phyloP scores from a whole-genome alignment of 2,113 vertebrate species.

The Rhea pennata region DNA sequence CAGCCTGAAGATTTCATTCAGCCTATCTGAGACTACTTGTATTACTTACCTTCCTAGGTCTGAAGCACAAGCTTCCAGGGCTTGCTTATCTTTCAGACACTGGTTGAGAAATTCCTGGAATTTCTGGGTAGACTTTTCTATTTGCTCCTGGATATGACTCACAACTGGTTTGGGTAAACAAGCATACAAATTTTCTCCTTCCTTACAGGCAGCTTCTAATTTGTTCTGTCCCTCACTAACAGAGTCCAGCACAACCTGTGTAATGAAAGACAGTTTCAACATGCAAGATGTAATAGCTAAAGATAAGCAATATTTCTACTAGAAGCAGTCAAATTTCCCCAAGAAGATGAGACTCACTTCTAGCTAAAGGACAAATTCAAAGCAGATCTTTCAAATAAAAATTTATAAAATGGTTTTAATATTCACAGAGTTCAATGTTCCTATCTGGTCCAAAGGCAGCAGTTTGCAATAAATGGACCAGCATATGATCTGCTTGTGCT shows the following conservation, averaged over 20 bases:
- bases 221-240: conserved; percentile 82
- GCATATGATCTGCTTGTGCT: not conserved
- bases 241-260: conserved; percentile 81
- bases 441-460: not conserved
- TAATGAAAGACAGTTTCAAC: not conserved
- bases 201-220: conserved; percentile 81
- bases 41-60: conserved; percentile 78
- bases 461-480: not conserved
- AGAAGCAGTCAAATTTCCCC: not conserved
- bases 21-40: not conserved
- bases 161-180: conserved; percentile 84
- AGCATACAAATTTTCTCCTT: conserved; percentile 85
- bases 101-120: conserved; percentile 84
- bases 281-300: not conserved
- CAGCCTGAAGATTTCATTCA: not conserved
- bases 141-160: conserved; percentile 84
- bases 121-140: conserved; percentile 84
- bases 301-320: not conserved
- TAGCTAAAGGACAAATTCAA: not conserved
- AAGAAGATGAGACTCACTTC: not conserved
- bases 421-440: not conserved
- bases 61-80: conserved; percentile 84
- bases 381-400: not conserved
- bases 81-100: conserved; percentile 82
- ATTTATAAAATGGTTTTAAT: not conserved